Evolutionary conservation across 2,888 invertebrate genomes (phyloP), one percentile per base, ranked within the genome.

Genomic region (Iphiclides podalirius): DNA sequence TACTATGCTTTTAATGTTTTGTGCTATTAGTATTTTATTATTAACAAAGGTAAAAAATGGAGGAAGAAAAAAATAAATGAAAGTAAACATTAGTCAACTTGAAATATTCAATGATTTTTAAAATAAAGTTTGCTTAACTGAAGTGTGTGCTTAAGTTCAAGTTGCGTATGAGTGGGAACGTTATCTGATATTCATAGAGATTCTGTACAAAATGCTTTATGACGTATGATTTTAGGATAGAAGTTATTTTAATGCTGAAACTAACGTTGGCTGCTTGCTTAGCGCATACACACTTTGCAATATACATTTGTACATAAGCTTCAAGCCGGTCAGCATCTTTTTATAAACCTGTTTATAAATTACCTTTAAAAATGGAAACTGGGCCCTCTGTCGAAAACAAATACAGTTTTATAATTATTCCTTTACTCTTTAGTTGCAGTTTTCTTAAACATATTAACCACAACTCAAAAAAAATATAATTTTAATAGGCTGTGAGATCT

Each of bases 281-380:
- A 78, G 83, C 79, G 71, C 73, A 75, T 70, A 73, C 72, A 70
- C 64, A 66, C 67, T 63, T 66, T 60, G 57, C 59, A 64, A 61
- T 73, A 68, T 66, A 68, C 68, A 73, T 61, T 55, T 61, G 63
- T 63, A 67, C 61, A 66, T 60, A 31, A 83, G 84, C 83, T 73
- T 49, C 63, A 85, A 86, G 84, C 84, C 71, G 64, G 70, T 66
- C 68, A 70, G 72, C 64, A 65, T 64, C 67, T 60, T 60, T 58
- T 66, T 58, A 65, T 62, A 64, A 60, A 59, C 63, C 72, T 77
- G 72, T 74, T 77, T 70, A 75, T 73, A 74, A 42, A 75, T 86
- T 87, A 88, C 87, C 87, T 88, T 87, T 87, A 79, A 85, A 87
- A 78, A 86, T 74, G 70, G 88, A 82, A 73, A 76, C 86, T 80